Evolutionary conservation across 2,888 invertebrate species (phyloP), one percentile per base, ranked within the genome.

Genomic region (Unio delphinus): DNA sequence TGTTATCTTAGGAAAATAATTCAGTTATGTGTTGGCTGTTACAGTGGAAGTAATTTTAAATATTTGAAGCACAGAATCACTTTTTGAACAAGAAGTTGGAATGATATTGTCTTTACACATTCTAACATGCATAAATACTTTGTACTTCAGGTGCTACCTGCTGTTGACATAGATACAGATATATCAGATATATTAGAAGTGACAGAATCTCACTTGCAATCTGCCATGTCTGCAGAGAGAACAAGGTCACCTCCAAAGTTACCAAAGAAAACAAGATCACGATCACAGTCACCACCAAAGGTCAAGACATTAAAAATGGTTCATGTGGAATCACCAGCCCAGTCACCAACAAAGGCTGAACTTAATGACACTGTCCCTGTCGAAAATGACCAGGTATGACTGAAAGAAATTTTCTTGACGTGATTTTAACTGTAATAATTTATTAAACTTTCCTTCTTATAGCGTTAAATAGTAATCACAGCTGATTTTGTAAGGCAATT

Each of bases 101-200:
- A 23, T 58, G 20, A 26, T 15, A 5, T 58, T 58, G 59, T 58
- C 23, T 58, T 8, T 4, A 58, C 23, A 58, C 26, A 28, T 28
- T 26, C 17, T 61, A 28, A 54, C 15, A 18, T 63, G 23, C 54
- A 23, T 17, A 20, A 30, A 6, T 45, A 45, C 45, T 45, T 45
- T 11, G 45, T 61, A 54, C 30, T 65, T 3, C 68, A 86, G 86
- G 83, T 86, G 18, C 69, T 85, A 34, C 86, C 86, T 18, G 75
- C 82, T 57, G 78, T 86, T n/a, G 86, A 86, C 71, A 85, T 85
- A 60, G 86, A 86, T 69, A 83, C 80, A 55, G 79, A 82, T 65
- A 69, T 81, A 26, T 83, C 85, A 1, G 81, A 82, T 34, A 70
- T 77, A n/a, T 84, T 85, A 20, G 77, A 76, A 26, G 61, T 81